Percentiles rank a stretch among this genome's conserved stretches.
These are phyloP conservation scores for Peromyscus leucopus DNA, from an alignment of 2,113 vertebrate species.

Conservation along the genomic window DNA sequence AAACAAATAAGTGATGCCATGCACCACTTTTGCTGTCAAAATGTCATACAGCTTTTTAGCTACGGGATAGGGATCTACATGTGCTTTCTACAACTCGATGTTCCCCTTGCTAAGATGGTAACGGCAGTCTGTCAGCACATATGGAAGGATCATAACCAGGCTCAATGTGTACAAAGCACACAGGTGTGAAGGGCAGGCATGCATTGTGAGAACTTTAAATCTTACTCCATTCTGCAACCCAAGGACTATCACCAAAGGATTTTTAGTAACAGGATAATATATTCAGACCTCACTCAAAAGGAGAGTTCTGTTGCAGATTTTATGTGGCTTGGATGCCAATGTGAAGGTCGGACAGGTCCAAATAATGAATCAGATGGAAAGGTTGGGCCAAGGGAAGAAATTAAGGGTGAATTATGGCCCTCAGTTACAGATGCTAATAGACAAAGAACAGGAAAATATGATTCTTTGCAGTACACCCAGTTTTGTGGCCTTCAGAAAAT, in stretches of 20 bases:
- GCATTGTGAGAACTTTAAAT: neutral
- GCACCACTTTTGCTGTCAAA: neutral
- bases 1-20: neutral
- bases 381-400: neutral
- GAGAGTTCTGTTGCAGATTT: neutral
- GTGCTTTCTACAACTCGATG: neutral
- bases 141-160: neutral
- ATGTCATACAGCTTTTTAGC: neutral
- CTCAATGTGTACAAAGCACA: neutral
- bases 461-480: neutral
- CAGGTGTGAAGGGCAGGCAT: neutral
- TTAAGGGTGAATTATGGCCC: neutral
- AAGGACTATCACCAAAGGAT: neutral
- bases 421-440: neutral
- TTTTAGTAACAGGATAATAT: neutral
- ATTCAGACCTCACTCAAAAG: neutral
- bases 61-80: neutral
- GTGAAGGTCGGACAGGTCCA: neutral
- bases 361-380: neutral
- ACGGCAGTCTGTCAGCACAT: neutral
- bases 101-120: neutral
- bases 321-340: neutral
- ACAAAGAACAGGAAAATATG: neutral
- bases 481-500: neutral
- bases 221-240: neutral